A percentile compares a stretch with the other conserved stretches of the same genome.
Conservation (phyloP, 1,140 invertebrate species). For the Ectropis grisescens region DNA sequence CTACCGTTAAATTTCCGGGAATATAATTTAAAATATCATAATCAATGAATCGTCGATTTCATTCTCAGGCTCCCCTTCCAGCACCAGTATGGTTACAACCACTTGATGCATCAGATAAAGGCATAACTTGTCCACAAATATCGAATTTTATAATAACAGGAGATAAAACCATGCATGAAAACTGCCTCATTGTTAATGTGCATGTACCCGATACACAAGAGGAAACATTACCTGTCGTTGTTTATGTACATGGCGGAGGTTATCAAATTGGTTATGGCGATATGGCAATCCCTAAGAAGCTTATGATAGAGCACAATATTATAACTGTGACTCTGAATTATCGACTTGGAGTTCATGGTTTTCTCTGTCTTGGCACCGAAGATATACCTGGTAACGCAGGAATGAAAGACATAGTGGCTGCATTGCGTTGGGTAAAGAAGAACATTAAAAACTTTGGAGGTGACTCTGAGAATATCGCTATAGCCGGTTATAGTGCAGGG, state of each 20-base stretch:
- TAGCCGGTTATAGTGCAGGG: constrained; percentile 35
- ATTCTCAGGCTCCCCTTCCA: constrained; percentile 24
- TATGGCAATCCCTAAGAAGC: constrained; percentile 14
- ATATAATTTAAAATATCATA: too few species aligned
- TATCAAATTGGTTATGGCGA: constrained; percentile 13
- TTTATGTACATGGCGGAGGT: constrained; percentile 14
- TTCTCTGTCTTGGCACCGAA: constrained; percentile 32
- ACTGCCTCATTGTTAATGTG: constrained; percentile 12
- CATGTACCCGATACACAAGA: constrained; percentile 10
- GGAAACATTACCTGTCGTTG: constrained; percentile 9
- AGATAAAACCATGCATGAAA: constrained; percentile 4
- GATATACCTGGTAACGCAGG: constrained; percentile 36
- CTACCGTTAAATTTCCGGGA: too few species aligned
- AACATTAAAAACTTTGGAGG: constrained; percentile 40
- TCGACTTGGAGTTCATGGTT: constrained; percentile 28
- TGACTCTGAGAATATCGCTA: constrained; percentile 36
- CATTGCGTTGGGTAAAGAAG: constrained; percentile 32
- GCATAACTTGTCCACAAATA: constrained; percentile 20
- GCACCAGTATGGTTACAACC: constrained; percentile 18
- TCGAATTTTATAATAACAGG: constrained; percentile 4
- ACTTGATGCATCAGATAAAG: constrained; percentile 20
- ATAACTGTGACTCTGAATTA: constrained; percentile 31
- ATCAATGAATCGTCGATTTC: neutral
- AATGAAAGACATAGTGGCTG: constrained; percentile 37
- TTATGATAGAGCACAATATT: constrained; percentile 16